Evolutionary conservation across 2,797 vertebrate genomes (phyloP).

Genomic region (Pelobates cultripes): DNA sequence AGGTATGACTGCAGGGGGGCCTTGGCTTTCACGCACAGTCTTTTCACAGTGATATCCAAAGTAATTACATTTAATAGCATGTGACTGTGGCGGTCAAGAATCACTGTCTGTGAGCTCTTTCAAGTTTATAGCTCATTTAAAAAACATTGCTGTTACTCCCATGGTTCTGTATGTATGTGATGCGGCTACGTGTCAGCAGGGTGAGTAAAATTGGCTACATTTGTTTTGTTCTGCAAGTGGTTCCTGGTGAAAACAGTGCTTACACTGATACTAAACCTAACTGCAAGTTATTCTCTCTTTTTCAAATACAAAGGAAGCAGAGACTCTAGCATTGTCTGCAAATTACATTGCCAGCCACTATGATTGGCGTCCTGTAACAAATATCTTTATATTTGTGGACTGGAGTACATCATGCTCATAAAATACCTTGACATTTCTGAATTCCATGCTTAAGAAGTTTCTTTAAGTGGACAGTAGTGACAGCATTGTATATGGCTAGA

Average conservation of each 20-base stretch:
- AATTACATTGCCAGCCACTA: neutral
- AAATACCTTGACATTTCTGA: too few relatives aligned
- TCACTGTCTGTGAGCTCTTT: neutral
- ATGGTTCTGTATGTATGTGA: neutral
- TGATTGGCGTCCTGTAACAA: neutral
- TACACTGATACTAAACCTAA: neutral
- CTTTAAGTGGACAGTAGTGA: too few relatives aligned
- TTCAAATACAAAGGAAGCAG: neutral
- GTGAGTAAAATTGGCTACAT: neutral
- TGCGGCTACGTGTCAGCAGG: neutral
- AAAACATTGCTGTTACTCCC: neutral
- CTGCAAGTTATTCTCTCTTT: neutral
- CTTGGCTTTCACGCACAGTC: neutral
- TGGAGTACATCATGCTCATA: too few relatives aligned
- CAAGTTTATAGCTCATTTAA: neutral
- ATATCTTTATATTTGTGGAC: too few relatives aligned
- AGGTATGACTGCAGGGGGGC: conserved; percentile 67
- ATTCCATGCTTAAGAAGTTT: too few relatives aligned
- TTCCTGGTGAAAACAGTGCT: neutral
- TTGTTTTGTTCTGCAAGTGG: neutral
- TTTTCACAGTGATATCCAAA: neutral
- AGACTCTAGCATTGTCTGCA: neutral
- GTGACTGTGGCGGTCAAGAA: neutral
- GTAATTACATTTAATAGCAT: neutral
- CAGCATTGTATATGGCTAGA: too few relatives aligned